A percentile compares a stretch with the other conserved stretches of the same genome.
Evolutionary conservation across 53 echinoderm and acorn worm genomes (phyloP).

Genomic region (Paracentrotus lividus): DNA sequence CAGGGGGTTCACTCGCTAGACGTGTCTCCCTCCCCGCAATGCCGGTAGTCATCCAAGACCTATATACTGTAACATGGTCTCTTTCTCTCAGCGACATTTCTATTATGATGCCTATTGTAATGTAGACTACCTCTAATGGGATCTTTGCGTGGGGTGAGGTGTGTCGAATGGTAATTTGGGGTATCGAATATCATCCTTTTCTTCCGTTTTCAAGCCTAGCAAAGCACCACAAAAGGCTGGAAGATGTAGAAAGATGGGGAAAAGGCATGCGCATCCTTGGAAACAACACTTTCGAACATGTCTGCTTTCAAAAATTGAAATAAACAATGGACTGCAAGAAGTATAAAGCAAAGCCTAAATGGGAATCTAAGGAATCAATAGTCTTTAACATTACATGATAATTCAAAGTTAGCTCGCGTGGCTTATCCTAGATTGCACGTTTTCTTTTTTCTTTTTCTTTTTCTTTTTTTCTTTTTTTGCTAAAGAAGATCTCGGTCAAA

Average conservation of each 20-base stretch:
- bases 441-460: too few relatives aligned
- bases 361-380: background rate
- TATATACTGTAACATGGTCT: conserved; percentile 14
- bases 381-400: background rate
- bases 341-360: background rate
- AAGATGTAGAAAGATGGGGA: background rate
- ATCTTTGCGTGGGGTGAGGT: background rate
- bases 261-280: background rate
- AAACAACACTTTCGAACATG: background rate
- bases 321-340: background rate
- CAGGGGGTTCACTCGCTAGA: background rate
- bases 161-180: conserved; percentile 11
- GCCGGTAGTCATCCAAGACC: conserved; percentile 17
- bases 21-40: conserved; percentile 10
- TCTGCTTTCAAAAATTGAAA: background rate
- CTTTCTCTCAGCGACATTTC: conserved; percentile 14
- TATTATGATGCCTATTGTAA: conserved; percentile 13
- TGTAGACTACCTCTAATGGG: conserved; percentile 26
- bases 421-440: too few relatives aligned
- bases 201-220: background rate
- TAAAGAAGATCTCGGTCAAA: background rate
- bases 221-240: background rate
- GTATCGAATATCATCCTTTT: background rate
- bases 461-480: too few relatives aligned
- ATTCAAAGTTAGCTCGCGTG: too few relatives aligned